Conservation (phyloP, 2,797 vertebrate species). For the Coilia nasus region DNA sequence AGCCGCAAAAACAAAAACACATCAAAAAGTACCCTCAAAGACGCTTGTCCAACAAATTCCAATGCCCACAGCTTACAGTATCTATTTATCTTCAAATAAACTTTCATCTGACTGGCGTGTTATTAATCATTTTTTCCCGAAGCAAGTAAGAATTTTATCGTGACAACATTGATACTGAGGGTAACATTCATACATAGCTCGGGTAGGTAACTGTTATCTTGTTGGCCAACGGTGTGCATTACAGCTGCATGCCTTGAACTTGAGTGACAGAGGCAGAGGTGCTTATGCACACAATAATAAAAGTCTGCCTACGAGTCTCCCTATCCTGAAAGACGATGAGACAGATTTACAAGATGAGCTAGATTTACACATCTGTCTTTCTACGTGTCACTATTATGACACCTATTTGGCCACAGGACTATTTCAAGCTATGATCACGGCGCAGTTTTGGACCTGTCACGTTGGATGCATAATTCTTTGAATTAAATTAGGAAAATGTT, state of each 20-base stretch:
- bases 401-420: constrained; percentile 16
- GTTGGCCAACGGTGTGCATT: constrained; percentile 15
- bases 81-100: background rate
- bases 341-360: constrained; percentile 12
- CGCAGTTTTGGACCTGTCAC: background rate
- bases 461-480: background rate
- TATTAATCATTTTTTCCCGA: background rate
- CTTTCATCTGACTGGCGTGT: background rate
- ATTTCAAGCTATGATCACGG: background rate
- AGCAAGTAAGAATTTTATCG: background rate
- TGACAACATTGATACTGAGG: background rate
- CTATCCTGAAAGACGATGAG: constrained; percentile 13
- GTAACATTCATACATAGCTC: background rate
- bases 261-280: constrained; percentile 25
- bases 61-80: background rate
- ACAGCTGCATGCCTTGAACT: constrained; percentile 3
- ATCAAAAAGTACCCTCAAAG: constrained; percentile 39
- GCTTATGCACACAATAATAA: constrained; percentile 21
- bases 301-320: constrained; percentile 3
- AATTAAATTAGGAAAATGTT: constrained; percentile 5
- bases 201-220: background rate
- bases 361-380: constrained; percentile 26
- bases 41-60: constrained; percentile 35
- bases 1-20: constrained; percentile 44
- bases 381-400: constrained; percentile 25